These are phyloP conservation scores for Pelodytes ibericus DNA, from an alignment of 2,797 vertebrate species.

Conservation along the genomic window DNA sequence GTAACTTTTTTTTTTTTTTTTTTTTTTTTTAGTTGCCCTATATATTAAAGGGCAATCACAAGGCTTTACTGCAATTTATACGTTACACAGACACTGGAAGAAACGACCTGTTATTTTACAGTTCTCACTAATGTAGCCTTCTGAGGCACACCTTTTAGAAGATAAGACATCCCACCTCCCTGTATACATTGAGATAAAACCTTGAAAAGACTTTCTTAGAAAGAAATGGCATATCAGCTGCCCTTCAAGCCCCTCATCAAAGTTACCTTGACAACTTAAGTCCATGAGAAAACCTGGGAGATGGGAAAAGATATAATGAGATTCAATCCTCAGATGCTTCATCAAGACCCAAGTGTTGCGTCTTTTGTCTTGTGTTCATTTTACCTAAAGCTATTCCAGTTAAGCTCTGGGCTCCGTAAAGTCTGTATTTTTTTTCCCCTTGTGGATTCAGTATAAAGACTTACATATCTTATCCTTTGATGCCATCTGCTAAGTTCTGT, in stretches of 20 bases:
- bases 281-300: slow-evolving; percentile 14
- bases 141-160: not conserved
- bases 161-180: not conserved
- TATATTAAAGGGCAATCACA: no score
- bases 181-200: not conserved
- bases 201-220: not conserved
- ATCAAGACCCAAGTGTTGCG: slow-evolving; percentile 39
- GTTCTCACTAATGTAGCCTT: not conserved
- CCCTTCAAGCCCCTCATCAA: slow-evolving; percentile 34
- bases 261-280: not conserved
- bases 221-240: slow-evolving; percentile 17
- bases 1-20: no score
- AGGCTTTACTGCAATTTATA: no score
- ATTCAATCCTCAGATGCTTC: slow-evolving; percentile 26
- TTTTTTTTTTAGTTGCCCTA: no score
- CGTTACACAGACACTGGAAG: no score
- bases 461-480: slow-evolving; percentile 27
- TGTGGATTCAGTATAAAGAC: slow-evolving; percentile 34
- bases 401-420: slow-evolving; percentile 50
- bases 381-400: slow-evolving; percentile 42
- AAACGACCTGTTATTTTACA: not conserved
- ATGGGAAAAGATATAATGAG: slow-evolving; percentile 27
- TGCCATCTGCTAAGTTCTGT: slow-evolving; percentile 39
- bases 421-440: slow-evolving; percentile 39
- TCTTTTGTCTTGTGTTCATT: slow-evolving; percentile 18